Conservation (phyloP, 2,797 vertebrate genomes). For the Syngnathus rostellatus region DNA sequence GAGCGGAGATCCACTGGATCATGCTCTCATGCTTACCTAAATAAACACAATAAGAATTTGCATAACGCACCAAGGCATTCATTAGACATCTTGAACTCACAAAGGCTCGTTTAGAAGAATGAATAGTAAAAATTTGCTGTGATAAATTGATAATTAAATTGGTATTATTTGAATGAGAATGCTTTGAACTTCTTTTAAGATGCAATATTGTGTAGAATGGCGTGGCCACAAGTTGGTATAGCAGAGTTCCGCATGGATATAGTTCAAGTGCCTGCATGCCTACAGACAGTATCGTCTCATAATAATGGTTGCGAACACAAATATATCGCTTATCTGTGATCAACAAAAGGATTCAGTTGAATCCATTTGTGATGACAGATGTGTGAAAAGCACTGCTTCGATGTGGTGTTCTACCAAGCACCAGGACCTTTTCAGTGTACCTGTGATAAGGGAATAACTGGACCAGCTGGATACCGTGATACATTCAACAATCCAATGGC, state of each 20-base stretch:
- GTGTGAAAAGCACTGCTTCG: constrained; percentile 27
- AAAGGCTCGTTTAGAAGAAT: constrained; percentile 9
- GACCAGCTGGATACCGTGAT: constrained; percentile 55
- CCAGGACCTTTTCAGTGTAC: constrained; percentile 62
- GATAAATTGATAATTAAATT: not conserved
- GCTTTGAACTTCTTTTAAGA: not conserved
- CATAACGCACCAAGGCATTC: constrained; percentile 6
- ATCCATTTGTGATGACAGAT: constrained; percentile 39
- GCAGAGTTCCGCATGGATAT: too few relatives aligned
- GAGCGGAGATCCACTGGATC: not conserved
- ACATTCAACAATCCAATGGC: constrained; percentile 52
- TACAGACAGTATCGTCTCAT: not conserved
- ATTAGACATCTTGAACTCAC: constrained; percentile 11
- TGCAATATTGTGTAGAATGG: too few relatives aligned
- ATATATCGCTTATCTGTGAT: constrained; percentile 6
- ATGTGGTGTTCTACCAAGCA: constrained; percentile 65
- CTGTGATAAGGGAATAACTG: constrained; percentile 70
- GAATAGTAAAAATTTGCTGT: not conserved
- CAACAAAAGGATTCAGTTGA: constrained; percentile 24
- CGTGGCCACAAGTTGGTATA: too few relatives aligned
- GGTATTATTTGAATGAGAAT: not conserved
- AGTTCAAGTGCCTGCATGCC: constrained; percentile 3
- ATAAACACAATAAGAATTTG: constrained; percentile 6
- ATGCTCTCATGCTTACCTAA: not conserved
- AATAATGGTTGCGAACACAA: constrained; percentile 4